Percentiles rank a stretch among this genome's conserved stretches.
phyloP scores from a whole-genome alignment of 1,140 invertebrate genomes.

The Drosophila carrolli region DNA sequence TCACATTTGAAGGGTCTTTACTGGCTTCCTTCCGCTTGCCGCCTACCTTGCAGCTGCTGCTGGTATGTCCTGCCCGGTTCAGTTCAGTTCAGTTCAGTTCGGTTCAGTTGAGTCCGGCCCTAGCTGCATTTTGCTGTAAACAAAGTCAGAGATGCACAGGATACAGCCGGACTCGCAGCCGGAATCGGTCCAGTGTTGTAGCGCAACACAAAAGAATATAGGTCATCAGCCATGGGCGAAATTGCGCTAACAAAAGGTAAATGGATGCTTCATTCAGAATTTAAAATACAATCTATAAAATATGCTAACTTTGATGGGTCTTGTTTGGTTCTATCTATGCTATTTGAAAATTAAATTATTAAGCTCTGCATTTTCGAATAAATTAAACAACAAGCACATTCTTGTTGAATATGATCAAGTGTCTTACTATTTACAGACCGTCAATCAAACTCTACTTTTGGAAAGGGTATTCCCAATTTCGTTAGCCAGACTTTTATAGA shows the following conservation, averaged over 20 bases:
- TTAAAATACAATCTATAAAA: constrained; percentile 1
- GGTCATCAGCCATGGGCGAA: constrained; percentile 50
- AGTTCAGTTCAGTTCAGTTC: constrained; percentile 3
- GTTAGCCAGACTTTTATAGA: neutral
- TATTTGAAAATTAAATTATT: no score
- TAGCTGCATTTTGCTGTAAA: constrained; percentile 60
- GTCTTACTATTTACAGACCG: neutral
- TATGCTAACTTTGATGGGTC: neutral
- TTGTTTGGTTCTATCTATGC: no score
- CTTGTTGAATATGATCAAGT: neutral
- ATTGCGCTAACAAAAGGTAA: constrained; percentile 32
- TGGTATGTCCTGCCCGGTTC: constrained; percentile 22
- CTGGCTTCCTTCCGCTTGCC: constrained; percentile 57
- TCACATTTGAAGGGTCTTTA: constrained; percentile 71
- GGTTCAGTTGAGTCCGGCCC: constrained; percentile 29
- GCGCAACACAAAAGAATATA: constrained; percentile 41
- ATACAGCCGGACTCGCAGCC: constrained; percentile 47
- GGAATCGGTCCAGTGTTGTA: constrained; percentile 43
- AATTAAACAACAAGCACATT: neutral
- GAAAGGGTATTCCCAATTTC: constrained; percentile 23
- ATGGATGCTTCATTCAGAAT: constrained; percentile 20
- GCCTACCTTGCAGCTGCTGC: constrained; percentile 23
- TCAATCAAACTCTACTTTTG: neutral
- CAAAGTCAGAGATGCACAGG: constrained; percentile 59
- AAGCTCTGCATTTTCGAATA: no score